Conservation (phyloP, 2,797 vertebrate species). For the Sparidentex hasta region DNA sequence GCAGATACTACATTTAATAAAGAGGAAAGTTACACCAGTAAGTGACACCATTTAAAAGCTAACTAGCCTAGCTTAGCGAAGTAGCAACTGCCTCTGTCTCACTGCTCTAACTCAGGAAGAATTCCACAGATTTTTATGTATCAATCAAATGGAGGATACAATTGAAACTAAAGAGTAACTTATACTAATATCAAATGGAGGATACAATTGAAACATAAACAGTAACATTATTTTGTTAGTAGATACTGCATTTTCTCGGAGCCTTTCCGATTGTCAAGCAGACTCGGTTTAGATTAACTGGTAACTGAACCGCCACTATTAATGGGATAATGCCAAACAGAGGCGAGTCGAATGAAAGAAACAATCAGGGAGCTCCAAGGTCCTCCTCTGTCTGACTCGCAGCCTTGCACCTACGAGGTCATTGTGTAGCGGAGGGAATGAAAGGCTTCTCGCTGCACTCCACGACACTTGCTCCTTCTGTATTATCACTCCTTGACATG, state of each 20-base stretch:
- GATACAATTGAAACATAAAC: not conserved
- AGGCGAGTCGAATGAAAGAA: conserved; percentile 14
- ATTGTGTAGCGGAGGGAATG: not conserved
- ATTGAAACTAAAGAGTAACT: not conserved
- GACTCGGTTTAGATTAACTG: not conserved
- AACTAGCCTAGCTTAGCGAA: not conserved
- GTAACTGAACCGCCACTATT: not conserved
- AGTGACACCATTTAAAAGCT: not conserved
- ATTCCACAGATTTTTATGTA: not conserved
- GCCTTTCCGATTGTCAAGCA: not conserved
- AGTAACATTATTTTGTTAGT: not conserved
- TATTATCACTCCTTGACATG: conserved; percentile 19
- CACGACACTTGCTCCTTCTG: not conserved
- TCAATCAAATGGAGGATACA: not conserved
- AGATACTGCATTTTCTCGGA: not conserved
- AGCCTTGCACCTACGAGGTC: conserved; percentile 14
- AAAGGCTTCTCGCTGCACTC: conserved; percentile 22
- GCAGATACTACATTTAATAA: too few species aligned
- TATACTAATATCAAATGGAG: too few species aligned
- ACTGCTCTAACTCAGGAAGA: not conserved
- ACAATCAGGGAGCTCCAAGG: conserved; percentile 25
- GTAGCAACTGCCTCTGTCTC: not conserved
- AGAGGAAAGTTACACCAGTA: too few species aligned
- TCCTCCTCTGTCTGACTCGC: conserved; percentile 33
- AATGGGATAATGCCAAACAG: not conserved